Base-by-base conservation (phyloP, 1,140 invertebrate species). In the Arctopsyche grandis region DNA sequence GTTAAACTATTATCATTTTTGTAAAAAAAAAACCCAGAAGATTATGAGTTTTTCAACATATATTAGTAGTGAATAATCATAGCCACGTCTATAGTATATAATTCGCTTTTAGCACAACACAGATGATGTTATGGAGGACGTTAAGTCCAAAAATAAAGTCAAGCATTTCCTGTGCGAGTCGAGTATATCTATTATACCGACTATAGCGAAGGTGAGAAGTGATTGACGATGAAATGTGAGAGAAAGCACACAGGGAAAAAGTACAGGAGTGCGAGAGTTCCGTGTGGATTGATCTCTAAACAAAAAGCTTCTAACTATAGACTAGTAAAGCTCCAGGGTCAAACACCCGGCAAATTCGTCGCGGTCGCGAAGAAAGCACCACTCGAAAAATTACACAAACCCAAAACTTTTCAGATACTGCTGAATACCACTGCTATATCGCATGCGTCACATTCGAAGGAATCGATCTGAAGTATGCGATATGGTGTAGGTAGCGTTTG, bases 61-160 rank as follows among this genome's bases (percentile, higher is more conserved):
- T n/a, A n/a, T n/a, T n/a, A n/a, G n/a, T n/a, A n/a, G n/a, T n/a
- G n/a, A n/a, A n/a, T n/a, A n/a, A n/a, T n/a, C n/a, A n/a, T n/a
- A n/a, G n/a, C n/a, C n/a, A n/a, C n/a, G n/a, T n/a, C n/a, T n/a
- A n/a, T n/a, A n/a, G n/a, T n/a, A n/a, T n/a, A n/a, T n/a, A n/a
- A n/a, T 52, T 52, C 3, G 1, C 12, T n/a, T 52, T n/a, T 52
- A 52, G 48, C 12, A n/a, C 48, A 52, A 52, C 48, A 19, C 48
- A 5, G 12, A 5, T 10, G 48, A 52, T 52, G 48, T 52, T 52
- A 12, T 52, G 16, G 48, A 52, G 16, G 48, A 52, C 48, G 16
- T 52, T 52, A 52, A 52, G 12, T 74, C 71, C 71, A 56, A 56
- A 74, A 56, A 74, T 74, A 74, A 74, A 74, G 12, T 56, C 24